Percentiles rank a stretch among this genome's conserved stretches.
Conservation (phyloP, 2,888 invertebrate genomes). For the Kuschelorhynchus macadamiae region DNA sequence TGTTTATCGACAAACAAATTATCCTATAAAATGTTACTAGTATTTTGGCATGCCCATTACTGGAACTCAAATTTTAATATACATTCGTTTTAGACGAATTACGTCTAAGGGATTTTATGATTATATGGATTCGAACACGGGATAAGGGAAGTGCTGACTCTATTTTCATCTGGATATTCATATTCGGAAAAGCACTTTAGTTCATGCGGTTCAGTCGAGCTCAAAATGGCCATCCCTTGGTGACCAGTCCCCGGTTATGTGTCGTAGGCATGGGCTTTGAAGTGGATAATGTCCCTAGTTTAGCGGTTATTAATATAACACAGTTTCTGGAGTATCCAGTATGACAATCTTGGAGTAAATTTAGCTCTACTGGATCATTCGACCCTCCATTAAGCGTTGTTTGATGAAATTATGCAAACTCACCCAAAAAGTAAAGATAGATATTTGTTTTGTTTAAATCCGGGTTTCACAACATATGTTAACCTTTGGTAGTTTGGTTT, state of each 20-base stretch:
- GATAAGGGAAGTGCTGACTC: constrained; percentile 39
- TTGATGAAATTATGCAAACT: constrained; percentile 16
- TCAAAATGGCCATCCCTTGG: constrained; percentile 26
- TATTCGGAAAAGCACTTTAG: constrained; percentile 30
- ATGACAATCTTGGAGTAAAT: constrained; percentile 27
- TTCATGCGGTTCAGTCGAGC: constrained; percentile 29
- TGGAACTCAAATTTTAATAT: no score
- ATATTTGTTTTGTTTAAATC: no score
- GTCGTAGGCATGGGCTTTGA: constrained; percentile 27
- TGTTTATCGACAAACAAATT: no score
- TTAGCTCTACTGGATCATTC: constrained; percentile 13
- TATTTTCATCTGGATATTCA: constrained; percentile 32
- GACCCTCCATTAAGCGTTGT: constrained; percentile 38
- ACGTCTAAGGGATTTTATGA: constrained; percentile 24
- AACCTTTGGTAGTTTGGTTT: no score
- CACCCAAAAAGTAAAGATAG: no score
- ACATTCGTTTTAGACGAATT: no score
- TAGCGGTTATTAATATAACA: constrained; percentile 40
- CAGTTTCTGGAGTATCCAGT: constrained; percentile 19
- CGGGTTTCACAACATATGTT: no score
- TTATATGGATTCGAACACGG: constrained; percentile 29
- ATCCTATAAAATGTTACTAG: no score
- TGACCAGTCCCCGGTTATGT: constrained; percentile 25
- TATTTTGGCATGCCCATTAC: no score
- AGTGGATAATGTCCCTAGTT: constrained; percentile 36